phyloP scores from a whole-genome alignment of 2,113 vertebrate species.

The Bubalus kerabau region DNA sequence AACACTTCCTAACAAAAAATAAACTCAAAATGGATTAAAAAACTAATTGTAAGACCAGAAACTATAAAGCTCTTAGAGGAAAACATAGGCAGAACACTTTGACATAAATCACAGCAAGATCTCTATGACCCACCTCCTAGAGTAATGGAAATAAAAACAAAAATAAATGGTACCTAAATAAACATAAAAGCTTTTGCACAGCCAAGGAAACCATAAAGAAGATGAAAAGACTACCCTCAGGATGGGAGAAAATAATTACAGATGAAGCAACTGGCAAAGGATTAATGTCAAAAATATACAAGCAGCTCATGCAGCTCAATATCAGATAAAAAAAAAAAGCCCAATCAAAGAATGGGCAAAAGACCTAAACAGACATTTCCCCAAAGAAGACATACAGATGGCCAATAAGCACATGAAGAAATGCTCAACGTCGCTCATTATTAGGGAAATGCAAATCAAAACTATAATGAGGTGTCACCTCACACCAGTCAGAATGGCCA shows the following conservation, averaged over 20 bases:
- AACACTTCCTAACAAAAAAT: not conserved
- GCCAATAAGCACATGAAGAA: not conserved
- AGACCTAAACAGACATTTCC: not conserved
- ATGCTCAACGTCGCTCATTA: not conserved
- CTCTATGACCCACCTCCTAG: not conserved
- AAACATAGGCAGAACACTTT: not conserved
- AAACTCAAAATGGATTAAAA: not conserved
- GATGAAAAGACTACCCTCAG: not conserved
- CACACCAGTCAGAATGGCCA: not conserved
- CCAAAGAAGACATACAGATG: not conserved
- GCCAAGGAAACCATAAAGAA: not conserved
- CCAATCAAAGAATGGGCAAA: not conserved
- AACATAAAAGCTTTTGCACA: not conserved
- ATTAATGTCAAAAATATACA: not conserved
- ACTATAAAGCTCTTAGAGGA: not conserved
- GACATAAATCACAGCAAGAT: not conserved
- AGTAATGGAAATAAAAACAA: not conserved
- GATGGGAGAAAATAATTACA: not conserved
- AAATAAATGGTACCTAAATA: not conserved
- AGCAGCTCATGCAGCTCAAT: not conserved
- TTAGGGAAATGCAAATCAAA: not conserved
- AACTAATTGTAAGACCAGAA: not conserved
- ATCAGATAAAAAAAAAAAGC: not conserved
- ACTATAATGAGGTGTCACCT: not conserved
- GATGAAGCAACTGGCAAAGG: not conserved